These are phyloP conservation scores for Eulimnadia texana DNA, from an alignment of 1,140 invertebrate species.

Conservation along the genomic window DNA sequence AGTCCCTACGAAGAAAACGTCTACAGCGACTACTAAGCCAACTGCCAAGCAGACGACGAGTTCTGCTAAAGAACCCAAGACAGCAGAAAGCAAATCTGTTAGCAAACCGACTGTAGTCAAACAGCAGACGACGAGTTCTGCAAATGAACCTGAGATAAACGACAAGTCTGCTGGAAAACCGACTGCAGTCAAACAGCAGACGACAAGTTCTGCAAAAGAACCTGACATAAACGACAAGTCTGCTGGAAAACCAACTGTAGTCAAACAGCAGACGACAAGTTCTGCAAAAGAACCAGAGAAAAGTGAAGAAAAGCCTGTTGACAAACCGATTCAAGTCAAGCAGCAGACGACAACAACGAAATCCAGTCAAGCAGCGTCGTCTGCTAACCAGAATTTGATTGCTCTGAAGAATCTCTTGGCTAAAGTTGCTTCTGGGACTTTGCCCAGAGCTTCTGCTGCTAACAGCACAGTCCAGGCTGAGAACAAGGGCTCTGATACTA, in stretches of 20 bases:
- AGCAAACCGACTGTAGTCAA: too few species aligned
- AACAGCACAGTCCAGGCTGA: background rate
- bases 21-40: too few species aligned
- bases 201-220: background rate
- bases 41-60: too few species aligned
- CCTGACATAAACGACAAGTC: background rate
- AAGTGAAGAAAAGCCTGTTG: background rate
- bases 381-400: background rate
- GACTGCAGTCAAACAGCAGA: too few species aligned
- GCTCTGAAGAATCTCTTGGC: constrained; percentile 3
- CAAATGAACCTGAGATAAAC: too few species aligned
- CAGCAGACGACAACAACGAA: background rate
- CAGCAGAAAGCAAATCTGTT: too few species aligned
- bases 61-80: too few species aligned
- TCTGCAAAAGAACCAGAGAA: background rate
- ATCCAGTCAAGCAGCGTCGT: background rate
- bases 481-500: background rate
- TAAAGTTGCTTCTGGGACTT: constrained; percentile 1
- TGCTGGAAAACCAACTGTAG: background rate
- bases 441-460: background rate
- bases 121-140: too few species aligned
- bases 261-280: background rate
- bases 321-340: background rate
- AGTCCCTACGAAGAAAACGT: too few species aligned
- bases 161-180: too few species aligned